These are phyloP conservation scores for Hormaphis cornu DNA, from an alignment of 1,140 invertebrate genomes.

Conservation along the genomic window DNA sequence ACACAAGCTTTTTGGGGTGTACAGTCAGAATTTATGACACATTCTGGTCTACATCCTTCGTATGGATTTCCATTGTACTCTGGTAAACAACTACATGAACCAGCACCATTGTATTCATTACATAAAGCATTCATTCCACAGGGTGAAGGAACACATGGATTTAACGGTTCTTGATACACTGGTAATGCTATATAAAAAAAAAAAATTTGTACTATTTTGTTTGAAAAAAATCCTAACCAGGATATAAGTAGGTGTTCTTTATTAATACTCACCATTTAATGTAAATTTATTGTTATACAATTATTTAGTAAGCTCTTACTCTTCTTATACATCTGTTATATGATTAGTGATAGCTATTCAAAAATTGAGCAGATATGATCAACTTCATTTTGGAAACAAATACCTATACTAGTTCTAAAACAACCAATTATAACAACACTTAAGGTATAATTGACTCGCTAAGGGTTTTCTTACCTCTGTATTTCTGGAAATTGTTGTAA, in stretches of 20 bases:
- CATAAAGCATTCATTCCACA: constrained; percentile 57
- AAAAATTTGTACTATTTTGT: background rate
- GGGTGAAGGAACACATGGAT: constrained; percentile 50
- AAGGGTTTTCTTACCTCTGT: background rate
- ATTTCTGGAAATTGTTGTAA: background rate
- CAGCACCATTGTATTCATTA: constrained; percentile 46
- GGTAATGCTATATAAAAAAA: constrained; percentile 38
- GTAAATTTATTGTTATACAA: constrained; percentile 18
- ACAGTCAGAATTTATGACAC: constrained; percentile 59
- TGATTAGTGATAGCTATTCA: constrained; percentile 43
- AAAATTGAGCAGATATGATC: constrained; percentile 58
- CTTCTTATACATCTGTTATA: constrained; percentile 45
- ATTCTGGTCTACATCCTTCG: constrained; percentile 60
- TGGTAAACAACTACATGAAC: constrained; percentile 54
- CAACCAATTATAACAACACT: constrained; percentile 38
- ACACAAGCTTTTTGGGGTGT: constrained; percentile 55
- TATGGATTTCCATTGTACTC: constrained; percentile 55
- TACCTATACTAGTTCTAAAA: constrained; percentile 47
- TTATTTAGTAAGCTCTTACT: constrained; percentile 33
- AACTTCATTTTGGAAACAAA: constrained; percentile 57
- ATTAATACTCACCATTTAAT: constrained; percentile 20
- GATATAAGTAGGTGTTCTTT: background rate
- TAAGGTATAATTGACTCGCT: background rate
- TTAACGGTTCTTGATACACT: constrained; percentile 36
- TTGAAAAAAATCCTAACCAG: background rate